A percentile compares a stretch with the other conserved stretches of the same genome.
phyloP scores from a whole-genome alignment of 2,888 invertebrate species.

The Choreutis nemorana region DNA sequence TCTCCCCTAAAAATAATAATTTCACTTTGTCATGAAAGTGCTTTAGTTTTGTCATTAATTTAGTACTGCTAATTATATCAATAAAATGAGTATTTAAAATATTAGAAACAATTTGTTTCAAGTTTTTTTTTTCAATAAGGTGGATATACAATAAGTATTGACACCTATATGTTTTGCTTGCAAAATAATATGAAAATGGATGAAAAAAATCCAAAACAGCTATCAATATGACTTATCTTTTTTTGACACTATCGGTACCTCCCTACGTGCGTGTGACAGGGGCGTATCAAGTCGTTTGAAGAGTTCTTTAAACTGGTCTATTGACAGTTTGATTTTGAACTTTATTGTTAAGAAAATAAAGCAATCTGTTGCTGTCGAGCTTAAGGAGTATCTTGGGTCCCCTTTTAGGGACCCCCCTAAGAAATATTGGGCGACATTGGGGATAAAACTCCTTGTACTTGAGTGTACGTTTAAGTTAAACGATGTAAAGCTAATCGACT shows the following conservation, averaged over 20 bases:
- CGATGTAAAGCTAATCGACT: conserved; percentile 3
- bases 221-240: conserved; percentile 65
- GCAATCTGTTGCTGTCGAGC: too few species aligned
- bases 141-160: too few species aligned
- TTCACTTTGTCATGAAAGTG: neutral
- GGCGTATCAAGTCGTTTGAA: conserved; percentile 55
- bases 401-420: conserved; percentile 43
- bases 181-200: conserved; percentile 13
- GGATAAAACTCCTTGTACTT: conserved; percentile 5
- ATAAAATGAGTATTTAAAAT: too few species aligned
- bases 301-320: too few species aligned
- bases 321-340: too few species aligned
- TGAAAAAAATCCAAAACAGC: conserved; percentile 35
- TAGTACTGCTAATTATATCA: neutral
- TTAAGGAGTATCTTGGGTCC: conserved; percentile 28
- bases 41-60: neutral
- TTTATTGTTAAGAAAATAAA: too few species aligned
- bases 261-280: conserved; percentile 51
- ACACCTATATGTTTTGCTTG: too few species aligned
- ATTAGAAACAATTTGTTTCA: too few species aligned
- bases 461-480: conserved; percentile 8
- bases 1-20: neutral
- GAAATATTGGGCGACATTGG: conserved; percentile 50
- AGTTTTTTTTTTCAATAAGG: too few species aligned
- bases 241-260: conserved; percentile 63